These are phyloP conservation scores for Suillia variegata DNA, from an alignment of 2,888 invertebrate genomes.

Conservation along the genomic window DNA sequence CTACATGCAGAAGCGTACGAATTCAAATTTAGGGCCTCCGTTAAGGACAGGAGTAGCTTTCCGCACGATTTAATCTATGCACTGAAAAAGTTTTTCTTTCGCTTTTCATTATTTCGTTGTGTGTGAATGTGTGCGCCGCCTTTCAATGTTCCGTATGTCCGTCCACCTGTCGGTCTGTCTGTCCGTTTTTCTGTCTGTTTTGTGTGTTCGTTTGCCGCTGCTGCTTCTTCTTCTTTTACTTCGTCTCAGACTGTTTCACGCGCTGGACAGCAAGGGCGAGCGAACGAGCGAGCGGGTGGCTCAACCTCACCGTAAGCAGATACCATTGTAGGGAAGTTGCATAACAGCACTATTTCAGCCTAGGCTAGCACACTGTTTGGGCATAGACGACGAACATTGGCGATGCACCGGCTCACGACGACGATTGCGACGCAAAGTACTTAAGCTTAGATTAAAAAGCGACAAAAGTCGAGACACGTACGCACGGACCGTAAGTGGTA, in stretches of 20 bases:
- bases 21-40: not conserved
- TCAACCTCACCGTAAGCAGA: too few relatives aligned
- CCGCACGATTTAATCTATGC: constrained; percentile 56
- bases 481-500: too few relatives aligned
- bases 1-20: not conserved
- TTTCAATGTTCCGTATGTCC: not conserved
- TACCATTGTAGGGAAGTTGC: too few relatives aligned
- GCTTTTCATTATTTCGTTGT: constrained; percentile 45
- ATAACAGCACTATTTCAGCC: not conserved
- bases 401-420: too few relatives aligned
- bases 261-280: too few relatives aligned
- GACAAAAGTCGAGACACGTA: too few relatives aligned
- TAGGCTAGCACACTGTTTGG: not conserved
- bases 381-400: too few relatives aligned
- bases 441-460: too few relatives aligned
- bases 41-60: constrained; percentile 39
- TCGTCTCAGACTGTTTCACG: not conserved
- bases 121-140: too few relatives aligned
- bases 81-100: constrained; percentile 45
- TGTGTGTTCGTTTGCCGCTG: constrained; percentile 18
- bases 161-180: constrained; percentile 8
- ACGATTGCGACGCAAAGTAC: too few relatives aligned
- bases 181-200: constrained; percentile 15
- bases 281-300: too few relatives aligned
- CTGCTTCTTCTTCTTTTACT: constrained; percentile 13